phyloP scores from a whole-genome alignment of 1,140 invertebrate species.

The Aphelinus atriplicis region DNA sequence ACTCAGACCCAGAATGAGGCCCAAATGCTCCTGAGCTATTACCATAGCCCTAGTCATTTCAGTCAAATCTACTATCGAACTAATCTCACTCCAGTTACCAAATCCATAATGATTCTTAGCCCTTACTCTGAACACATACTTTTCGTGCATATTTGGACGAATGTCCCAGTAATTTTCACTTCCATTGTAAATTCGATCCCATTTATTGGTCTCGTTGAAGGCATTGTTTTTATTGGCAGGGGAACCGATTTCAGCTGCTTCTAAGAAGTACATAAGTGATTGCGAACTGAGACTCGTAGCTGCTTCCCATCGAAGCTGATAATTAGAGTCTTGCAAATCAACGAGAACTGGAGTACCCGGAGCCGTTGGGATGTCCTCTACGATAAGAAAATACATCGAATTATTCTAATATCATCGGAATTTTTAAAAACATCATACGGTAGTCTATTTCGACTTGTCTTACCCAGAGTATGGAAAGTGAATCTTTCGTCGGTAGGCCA shows the following conservation, averaged over 20 bases:
- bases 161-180: constrained; percentile 85
- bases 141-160: constrained; percentile 70
- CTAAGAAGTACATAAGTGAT: constrained; percentile 71
- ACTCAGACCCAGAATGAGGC: constrained; percentile 70
- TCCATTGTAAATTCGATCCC: constrained; percentile 83
- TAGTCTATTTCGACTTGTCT: constrained; percentile 34
- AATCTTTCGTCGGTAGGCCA: constrained; percentile 78
- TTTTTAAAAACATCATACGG: no score
- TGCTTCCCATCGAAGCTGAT: constrained; percentile 78
- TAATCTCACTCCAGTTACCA: constrained; percentile 75
- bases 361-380: constrained; percentile 73
- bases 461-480: constrained; percentile 80
- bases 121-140: constrained; percentile 80
- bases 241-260: constrained; percentile 61
- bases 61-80: constrained; percentile 69
- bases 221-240: constrained; percentile 34
- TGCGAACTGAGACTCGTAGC: constrained; percentile 75
- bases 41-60: constrained; percentile 68
- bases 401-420: no score
- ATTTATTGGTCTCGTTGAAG: constrained; percentile 59
- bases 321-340: constrained; percentile 72
- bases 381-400: constrained; percentile 6
- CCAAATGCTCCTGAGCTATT: constrained; percentile 69
- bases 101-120: constrained; percentile 83
- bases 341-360: constrained; percentile 75